Base-by-base conservation (phyloP, 1,140 invertebrate species). In the Polyergus mexicanus region DNA sequence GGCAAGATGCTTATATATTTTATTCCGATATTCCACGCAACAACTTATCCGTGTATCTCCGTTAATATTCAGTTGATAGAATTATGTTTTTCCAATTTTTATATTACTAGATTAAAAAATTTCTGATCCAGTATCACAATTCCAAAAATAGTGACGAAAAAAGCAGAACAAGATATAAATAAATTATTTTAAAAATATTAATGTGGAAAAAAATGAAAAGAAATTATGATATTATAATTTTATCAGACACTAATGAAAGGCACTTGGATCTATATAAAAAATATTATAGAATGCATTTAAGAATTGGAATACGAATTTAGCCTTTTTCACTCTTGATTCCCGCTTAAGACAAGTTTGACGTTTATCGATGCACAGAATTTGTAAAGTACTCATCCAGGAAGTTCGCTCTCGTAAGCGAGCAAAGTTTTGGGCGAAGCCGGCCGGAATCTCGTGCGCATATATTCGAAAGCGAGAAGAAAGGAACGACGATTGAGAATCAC, bases 281-380 rank as follows among this genome's bases (percentile, higher is more conserved):
- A 4, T 38, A 75, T 6, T 16, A 16, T 3, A 4, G 28, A 19
- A 4, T 19, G 16, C 22, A 60, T 60, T 75, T 28, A 51, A 41
- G 28, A 16, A 66, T 51, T n/a, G 41, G 19, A 28, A 41, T 13
- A 41, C 2, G 10, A 63, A 16, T 66, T 77, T 54, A 4, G 13
- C n/a, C n/a, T 54, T 28, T 5, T 25, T 58, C 11, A 22, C 16
- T 56, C 47, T 68, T n/a, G 35, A 80, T 16, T 69, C 58, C 32
- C 6, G n/a, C 13, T 65, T 38, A 32, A 69, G 16, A 41, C 22
- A 10, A 22, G 38, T 38, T 41, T 8, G 47, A 69, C n/a, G 47
- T 58, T 80, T 58, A 56, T 58, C 35, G 63, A 69, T 80, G 65
- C 77, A 56, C 13, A 56, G 16, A 68, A 38, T 16, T 80, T 47